phyloP scores from a whole-genome alignment of 2,797 vertebrate genomes.

The Tadarida brasiliensis region DNA sequence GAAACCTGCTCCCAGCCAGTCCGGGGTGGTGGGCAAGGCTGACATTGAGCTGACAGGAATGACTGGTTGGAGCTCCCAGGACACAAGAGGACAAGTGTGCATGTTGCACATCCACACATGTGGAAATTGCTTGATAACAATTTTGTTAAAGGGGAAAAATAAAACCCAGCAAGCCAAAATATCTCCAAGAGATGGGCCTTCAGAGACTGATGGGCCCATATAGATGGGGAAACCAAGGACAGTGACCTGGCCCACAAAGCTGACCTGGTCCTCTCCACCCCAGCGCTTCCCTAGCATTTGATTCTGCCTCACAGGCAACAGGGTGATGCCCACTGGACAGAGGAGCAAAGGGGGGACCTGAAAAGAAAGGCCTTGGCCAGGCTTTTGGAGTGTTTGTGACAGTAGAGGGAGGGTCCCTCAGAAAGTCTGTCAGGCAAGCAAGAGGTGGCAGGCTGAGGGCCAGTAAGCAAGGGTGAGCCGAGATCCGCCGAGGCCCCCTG shows the following conservation, averaged over 20 bases:
- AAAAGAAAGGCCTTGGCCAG: background rate
- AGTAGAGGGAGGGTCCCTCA: background rate
- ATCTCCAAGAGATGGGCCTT: background rate
- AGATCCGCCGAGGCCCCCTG: background rate
- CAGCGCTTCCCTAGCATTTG: background rate
- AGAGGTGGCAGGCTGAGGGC: background rate
- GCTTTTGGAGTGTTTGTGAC: background rate
- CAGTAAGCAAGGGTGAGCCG: background rate
- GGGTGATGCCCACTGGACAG: too few species aligned
- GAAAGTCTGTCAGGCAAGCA: background rate
- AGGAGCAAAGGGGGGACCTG: background rate
- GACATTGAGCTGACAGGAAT: background rate
- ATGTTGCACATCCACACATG: background rate
- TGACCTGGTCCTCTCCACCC: background rate
- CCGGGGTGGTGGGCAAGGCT: background rate
- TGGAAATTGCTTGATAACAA: background rate
- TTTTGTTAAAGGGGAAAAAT: slow-evolving; percentile 31
- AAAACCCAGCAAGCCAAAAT: slow-evolving; percentile 22
- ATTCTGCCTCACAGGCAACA: background rate
- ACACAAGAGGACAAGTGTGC: background rate
- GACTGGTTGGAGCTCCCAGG: background rate
- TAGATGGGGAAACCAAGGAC: background rate
- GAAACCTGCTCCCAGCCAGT: slow-evolving; percentile 18
- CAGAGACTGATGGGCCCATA: background rate
- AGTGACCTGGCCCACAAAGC: background rate